Evolutionary conservation across 1,140 invertebrate genomes (phyloP), one percentile per base, ranked within the genome.

Genomic region (Drosophila ercepeae): DNA sequence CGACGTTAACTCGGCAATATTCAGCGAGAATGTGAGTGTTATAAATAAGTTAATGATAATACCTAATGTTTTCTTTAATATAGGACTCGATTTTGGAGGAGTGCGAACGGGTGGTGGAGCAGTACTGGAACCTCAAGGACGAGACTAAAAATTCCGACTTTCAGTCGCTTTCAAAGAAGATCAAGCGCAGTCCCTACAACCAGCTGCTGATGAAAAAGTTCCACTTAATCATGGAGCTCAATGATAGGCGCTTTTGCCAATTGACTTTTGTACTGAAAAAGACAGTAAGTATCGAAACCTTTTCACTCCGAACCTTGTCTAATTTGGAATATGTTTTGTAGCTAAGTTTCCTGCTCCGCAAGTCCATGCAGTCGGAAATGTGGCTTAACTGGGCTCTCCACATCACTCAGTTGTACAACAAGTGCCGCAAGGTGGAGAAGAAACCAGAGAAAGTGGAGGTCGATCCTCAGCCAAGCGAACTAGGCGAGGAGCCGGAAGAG

Each of bases 101-200:
- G 70, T 90, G 81, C 25, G 89, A 90, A 46, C 72, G 61, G 18
- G 84, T 90, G 57, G 81, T 90, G 44, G 77, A 90, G 57, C 59
- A 82, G 27, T 90, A 90, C 51, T 90, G 89, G 89, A 77, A 65
- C 27, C 68, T 90, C 13, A 90, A 90, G 58, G 81, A 90, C 19
- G 84, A 90, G 36, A 83, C 75, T 0, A 86, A 76, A 29, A 89
- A 89, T 45, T 70, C 81, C 0, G 89, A 90, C 54, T 90, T 90
- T 29, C 89, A 83, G 51, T 83, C 81, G 13, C 69, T 89, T 1
- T 82, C 81, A 0, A 91, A 91, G 70, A 91, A 90, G 69, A 88
- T 91, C 54, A 89, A 91, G 53, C 57, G 90, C 3, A 91, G 89
- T 55, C 89, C 90, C n/a, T 91, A 91, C 48, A 91, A 91, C 57